Percentiles rank a stretch among this genome's conserved stretches.
phyloP scores from a whole-genome alignment of 2,113 vertebrate species.

The Gallinago media region DNA sequence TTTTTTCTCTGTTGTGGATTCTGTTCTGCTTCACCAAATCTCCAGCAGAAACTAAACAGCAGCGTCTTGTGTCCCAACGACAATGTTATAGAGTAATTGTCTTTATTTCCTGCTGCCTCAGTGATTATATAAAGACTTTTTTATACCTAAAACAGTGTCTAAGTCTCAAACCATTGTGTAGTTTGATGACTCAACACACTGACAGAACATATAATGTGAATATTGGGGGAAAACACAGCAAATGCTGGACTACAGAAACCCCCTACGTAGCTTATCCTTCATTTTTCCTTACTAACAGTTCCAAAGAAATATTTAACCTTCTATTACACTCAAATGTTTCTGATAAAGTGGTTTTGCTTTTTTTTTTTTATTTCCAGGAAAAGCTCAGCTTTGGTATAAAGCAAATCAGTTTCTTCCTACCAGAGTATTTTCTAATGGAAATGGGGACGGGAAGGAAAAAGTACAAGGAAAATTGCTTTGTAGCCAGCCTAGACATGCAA shows the following conservation, averaged over 20 bases:
- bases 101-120: background rate
- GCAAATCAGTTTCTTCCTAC: background rate
- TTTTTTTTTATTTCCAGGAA: background rate
- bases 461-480: background rate
- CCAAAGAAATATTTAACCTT: background rate
- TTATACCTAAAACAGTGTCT: background rate
- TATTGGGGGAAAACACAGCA: background rate
- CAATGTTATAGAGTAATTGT: background rate
- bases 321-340: background rate
- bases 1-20: background rate
- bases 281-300: background rate
- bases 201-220: background rate
- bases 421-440: background rate
- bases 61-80: background rate
- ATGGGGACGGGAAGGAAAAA: fast-evolving
- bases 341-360: background rate
- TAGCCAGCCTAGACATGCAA: background rate
- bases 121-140: background rate
- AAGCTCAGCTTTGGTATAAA: background rate
- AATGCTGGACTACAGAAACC: background rate
- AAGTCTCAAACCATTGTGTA: background rate
- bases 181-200: background rate
- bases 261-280: fast-evolving
- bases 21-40: background rate
- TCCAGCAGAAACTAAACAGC: background rate